Evolutionary conservation across 2,797 vertebrate genomes (phyloP), one percentile per base, ranked within the genome.

Genomic region (Propithecus perrieri): DNA sequence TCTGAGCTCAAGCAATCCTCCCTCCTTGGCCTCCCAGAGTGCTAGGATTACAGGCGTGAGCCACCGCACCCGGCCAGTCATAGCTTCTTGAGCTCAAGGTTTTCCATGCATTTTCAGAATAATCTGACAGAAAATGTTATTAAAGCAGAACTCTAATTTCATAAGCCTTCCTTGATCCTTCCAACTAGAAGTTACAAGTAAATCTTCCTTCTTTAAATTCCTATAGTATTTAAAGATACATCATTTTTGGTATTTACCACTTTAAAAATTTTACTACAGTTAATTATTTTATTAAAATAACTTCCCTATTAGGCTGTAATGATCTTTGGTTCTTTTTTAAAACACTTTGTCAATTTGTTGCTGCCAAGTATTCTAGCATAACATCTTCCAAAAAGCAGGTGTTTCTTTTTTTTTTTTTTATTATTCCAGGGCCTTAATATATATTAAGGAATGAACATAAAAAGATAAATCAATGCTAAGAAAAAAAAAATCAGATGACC

Each of bases 151-250:
- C 59, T 90, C 67, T 80, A 69, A 85, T 85, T 97, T 86, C 33
- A 72, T 65, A 79, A 72, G n/a, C n/a, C 28, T 53, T 79, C 38
- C n/a, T 35, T 41, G 17, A 53, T 86, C 41, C 10, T 87, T 95
- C 18, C 1, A 5, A 85, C 15, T 65, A 78, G 30, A 55, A 93
- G 28, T 41, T 91, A 7, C 55, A 93, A 93, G 69, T 43, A 91
- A 17, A 86, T 78, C 71, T 83, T 87, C 76, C 53, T 86, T 78
- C 93, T 78, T 91, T 93, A 93, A 96, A 91, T 88, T 93, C 55
- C 55, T 76, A 41, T 20, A 88, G 12, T 78, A 80, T 59, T 59
- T 92, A 85, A 5, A 61, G 74, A 61, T 9, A 28, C 69, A 30
- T 48, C 18, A 46, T 55, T 92, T 95, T 88, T 20, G 53, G 41